Conservation (phyloP, 2,888 invertebrate genomes). For the Acronicta alni region DNA sequence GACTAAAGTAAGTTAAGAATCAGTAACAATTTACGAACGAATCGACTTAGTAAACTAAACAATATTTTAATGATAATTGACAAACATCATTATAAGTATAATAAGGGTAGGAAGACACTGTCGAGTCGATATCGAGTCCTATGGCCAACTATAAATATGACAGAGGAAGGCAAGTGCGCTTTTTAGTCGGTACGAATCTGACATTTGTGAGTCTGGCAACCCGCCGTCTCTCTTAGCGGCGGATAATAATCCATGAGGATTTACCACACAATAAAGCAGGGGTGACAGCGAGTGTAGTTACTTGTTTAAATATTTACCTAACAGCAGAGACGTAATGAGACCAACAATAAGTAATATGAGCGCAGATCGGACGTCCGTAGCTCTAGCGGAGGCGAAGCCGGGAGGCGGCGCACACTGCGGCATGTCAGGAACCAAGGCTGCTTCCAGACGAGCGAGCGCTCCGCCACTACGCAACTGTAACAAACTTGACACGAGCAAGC, state of each 20-base stretch:
- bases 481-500: conserved; percentile 60
- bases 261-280: no score
- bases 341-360: conserved; percentile 86
- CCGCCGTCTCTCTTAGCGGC: no score
- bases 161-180: no score
- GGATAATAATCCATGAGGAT: no score
- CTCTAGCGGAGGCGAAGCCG: conserved; percentile 89
- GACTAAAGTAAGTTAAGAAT: conserved; percentile 3
- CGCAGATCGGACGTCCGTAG: conserved; percentile 90
- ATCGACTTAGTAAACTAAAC: background rate
- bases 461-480: conserved; percentile 79
- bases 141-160: no score
- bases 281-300: no score
- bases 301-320: conserved; percentile 66
- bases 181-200: no score
- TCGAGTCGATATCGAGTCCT: no score
- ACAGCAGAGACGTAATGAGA: conserved; percentile 68
- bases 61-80: background rate
- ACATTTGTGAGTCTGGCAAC: no score
- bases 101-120: no score
- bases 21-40: conserved; percentile 1
- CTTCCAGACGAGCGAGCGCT: conserved; percentile 74
- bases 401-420: conserved; percentile 87
- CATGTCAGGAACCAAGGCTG: conserved; percentile 83
- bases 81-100: no score